These are phyloP conservation scores for Brachyhypopomus gauderio DNA, from an alignment of 2,113 vertebrate genomes.

Conservation along the genomic window DNA sequence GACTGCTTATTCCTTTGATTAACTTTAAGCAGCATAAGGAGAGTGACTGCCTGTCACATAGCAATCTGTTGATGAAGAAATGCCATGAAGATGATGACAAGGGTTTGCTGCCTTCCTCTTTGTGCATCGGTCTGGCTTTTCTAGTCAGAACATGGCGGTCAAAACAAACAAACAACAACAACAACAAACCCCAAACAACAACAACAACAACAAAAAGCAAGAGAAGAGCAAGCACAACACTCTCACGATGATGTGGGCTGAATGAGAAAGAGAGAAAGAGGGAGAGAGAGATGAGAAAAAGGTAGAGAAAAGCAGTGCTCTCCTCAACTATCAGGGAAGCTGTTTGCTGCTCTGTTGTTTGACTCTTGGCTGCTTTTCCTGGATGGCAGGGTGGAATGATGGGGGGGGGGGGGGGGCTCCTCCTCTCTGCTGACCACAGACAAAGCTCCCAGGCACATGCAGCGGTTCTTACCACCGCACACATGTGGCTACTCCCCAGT, in stretches of 20 bases:
- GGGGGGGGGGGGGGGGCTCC: constrained; percentile 55
- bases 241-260: constrained; percentile 32
- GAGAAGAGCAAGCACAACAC: constrained; percentile 47
- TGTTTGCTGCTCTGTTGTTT: constrained; percentile 59
- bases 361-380: constrained; percentile 60
- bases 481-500: constrained; percentile 49
- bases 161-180: neutral
- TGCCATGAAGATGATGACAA: constrained; percentile 51
- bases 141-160: constrained; percentile 42
- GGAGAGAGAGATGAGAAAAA: neutral
- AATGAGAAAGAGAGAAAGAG: constrained; percentile 36
- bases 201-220: neutral
- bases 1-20: neutral
- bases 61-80: constrained; percentile 43
- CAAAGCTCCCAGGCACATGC: constrained; percentile 62
- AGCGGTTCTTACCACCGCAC: constrained; percentile 60
- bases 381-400: constrained; percentile 52
- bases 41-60: constrained; percentile 50
- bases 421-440: constrained; percentile 52
- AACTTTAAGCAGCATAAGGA: neutral
- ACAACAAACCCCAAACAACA: too few relatives aligned
- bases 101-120: constrained; percentile 42
- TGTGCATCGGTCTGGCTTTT: constrained; percentile 47
- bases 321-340: constrained; percentile 49
- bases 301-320: constrained; percentile 27